phyloP scores from a whole-genome alignment of 2,113 vertebrate species.

The Neoarius graeffei region DNA sequence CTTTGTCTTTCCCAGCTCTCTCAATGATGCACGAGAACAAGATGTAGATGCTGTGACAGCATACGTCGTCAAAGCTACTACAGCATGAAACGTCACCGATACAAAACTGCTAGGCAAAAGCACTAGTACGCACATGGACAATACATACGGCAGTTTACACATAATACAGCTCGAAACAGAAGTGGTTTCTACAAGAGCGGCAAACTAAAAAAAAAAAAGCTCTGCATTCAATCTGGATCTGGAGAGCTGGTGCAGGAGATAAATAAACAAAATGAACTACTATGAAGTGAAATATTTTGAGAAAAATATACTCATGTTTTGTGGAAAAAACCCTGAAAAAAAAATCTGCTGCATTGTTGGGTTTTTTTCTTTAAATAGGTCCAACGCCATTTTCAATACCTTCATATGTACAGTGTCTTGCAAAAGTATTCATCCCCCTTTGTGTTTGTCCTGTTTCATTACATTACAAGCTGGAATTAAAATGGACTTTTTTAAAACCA shows the following conservation, averaged over 20 bases:
- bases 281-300: background rate
- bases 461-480: too few relatives aligned
- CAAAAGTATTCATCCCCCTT: too few relatives aligned
- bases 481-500: too few relatives aligned
- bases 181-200: background rate
- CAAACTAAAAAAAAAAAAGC: background rate
- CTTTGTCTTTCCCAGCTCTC: background rate
- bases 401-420: background rate
- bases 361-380: background rate
- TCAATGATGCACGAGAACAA: background rate
- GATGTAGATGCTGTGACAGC: background rate
- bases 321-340: background rate
- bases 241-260: background rate
- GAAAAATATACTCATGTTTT: background rate
- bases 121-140: slow-evolving; percentile 32
- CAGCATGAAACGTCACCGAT: slow-evolving; percentile 2
- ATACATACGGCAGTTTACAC: slow-evolving; percentile 45
- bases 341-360: background rate
- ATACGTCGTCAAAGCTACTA: slow-evolving; percentile 3
- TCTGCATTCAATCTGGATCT: background rate
- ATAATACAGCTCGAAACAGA: slow-evolving; percentile 1
- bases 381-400: background rate
- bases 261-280: background rate
- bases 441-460: too few relatives aligned
- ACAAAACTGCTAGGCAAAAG: slow-evolving; percentile 27